Conservation (phyloP, 2,113 vertebrate genomes). For the Columba livia region DNA sequence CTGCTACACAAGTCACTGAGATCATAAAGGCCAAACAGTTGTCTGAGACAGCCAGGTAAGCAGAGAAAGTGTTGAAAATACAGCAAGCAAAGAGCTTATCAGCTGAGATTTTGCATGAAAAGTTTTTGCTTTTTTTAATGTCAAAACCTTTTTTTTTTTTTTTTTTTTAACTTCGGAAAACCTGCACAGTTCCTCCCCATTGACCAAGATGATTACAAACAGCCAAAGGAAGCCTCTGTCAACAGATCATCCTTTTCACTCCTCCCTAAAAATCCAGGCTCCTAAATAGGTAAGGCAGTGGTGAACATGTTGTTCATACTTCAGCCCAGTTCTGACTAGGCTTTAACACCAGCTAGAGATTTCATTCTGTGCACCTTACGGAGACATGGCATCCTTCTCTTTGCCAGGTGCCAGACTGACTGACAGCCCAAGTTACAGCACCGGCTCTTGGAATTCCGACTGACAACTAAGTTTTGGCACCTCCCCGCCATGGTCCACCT, state of each 20-base stretch:
- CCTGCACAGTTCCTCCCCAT: background rate
- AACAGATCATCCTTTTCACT: background rate
- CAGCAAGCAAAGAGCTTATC: background rate
- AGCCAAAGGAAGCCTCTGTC: background rate
- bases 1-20: background rate
- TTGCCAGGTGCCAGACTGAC: background rate
- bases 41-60: background rate
- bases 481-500: background rate
- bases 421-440: background rate
- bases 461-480: background rate
- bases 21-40: background rate
- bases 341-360: background rate
- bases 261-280: background rate
- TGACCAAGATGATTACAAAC: background rate
- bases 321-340: background rate
- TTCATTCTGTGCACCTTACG: fast-evolving
- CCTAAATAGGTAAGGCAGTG: background rate
- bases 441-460: background rate
- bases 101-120: background rate
- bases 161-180: background rate
- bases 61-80: background rate
- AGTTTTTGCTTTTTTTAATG: background rate
- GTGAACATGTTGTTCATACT: background rate
- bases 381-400: background rate
- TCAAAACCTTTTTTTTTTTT: fast-evolving